Conservation (phyloP, 2,113 vertebrate genomes). For the Pelecanoides urinatrix region DNA sequence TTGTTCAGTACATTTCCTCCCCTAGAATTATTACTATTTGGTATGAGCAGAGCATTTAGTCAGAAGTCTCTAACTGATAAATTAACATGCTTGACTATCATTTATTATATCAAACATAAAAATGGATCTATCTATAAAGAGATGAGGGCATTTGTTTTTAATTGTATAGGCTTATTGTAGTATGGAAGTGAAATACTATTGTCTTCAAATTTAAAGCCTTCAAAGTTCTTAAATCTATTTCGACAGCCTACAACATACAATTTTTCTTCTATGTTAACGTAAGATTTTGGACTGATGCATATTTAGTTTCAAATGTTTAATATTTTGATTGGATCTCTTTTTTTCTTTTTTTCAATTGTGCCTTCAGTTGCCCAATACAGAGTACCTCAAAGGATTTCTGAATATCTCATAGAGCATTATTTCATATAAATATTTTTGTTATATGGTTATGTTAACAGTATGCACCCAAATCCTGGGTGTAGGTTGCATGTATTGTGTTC, state of each 20-base stretch:
- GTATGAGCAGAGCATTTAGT: not conserved
- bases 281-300: not conserved
- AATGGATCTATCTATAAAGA: not conserved
- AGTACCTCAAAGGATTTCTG: not conserved
- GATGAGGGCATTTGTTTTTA: not conserved
- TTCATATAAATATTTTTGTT: not conserved
- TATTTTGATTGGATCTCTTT: not conserved
- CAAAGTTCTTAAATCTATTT: not conserved
- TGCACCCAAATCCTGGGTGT: not conserved
- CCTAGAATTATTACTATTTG: not conserved
- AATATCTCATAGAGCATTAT: not conserved
- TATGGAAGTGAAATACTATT: not conserved
- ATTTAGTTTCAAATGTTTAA: not conserved
- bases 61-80: not conserved
- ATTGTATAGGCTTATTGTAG: not conserved
- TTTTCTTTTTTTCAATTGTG: not conserved
- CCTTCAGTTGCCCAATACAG: not conserved
- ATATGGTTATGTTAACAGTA: not conserved
- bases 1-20: not conserved
- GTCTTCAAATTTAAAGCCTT: not conserved
- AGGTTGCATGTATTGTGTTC: not conserved
- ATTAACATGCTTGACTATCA: not conserved
- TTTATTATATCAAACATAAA: not conserved
- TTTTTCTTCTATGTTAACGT: not conserved
- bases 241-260: not conserved